Base-by-base conservation (phyloP, 2,888 invertebrate genomes). In the Epistrophe eligans region DNA sequence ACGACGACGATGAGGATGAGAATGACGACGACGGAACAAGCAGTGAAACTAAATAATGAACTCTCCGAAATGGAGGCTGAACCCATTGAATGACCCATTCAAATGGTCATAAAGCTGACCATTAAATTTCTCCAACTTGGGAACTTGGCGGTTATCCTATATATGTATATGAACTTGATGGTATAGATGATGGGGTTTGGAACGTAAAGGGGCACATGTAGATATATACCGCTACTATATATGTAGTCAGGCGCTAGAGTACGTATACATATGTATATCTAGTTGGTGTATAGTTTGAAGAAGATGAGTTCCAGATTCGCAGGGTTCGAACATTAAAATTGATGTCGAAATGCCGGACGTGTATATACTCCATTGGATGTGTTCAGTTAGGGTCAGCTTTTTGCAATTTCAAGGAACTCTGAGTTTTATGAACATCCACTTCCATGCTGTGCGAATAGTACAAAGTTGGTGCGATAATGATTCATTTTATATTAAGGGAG, bases 61-160 rank as follows among this genome's bases (percentile, higher is more conserved):
- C 83, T 87, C 82, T 82, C 79, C 52, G 87, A 82, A 87, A 87
- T 83, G 87, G 79, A 87, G 87, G 87, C 82, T 87, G 87, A 79
- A 83, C 82, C 83, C 76, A 83, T 79, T 87, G 87, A 87, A 87
- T 83, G 85, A 88, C 88, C 88, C 88, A 80, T 82, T 88, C 89
- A 88, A 88, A 82, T 88, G 88, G 81, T 77, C 89, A 85, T 89
- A 89, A 89, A 89, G 84, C 80, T 80, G 67, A 89, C 84, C 84
- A 88, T 89, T 88, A 89, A 88, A 88, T 60, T 87, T 79, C 87
- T 83, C 87, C 74, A 66, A 87, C 60, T 83, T 83, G 79, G 71
- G 32, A 87, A 76, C 83, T 87, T 79, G 87, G 83, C 71, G 79
- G 87, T 87, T 79, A 79, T 83, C 45, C 83, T 66, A 48, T n/a